Evolutionary conservation across 1,140 invertebrate species (phyloP), one percentile per base, ranked within the genome.

Genomic region (Calliphora vicina): DNA sequence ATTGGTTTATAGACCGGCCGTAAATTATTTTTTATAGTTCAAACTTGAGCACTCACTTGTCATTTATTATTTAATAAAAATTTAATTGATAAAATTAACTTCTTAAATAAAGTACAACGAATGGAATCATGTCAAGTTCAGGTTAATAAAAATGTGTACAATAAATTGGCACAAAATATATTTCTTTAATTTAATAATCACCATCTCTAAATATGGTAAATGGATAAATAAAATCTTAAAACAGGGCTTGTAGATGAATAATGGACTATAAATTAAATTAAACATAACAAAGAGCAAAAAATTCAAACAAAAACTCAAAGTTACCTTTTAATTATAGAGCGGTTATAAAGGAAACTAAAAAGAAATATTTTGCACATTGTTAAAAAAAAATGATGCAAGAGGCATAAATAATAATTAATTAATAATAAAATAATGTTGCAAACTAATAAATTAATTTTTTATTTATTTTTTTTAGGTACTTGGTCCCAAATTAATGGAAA

Each of bases 401-500:
- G 12, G 3, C 4, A 12, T 10, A 50, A 50, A 50, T 12, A 50
- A 50, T n/a, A 50, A 50, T 17, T 17, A 50, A 50, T 15, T n/a
- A 50, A 50, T 10, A 50, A 6, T n/a, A 17, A 50, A n/a, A 10
- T 50, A 8, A 67, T 67, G 25, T 25, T 23, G 20, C 50, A 57
- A 17, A 67, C 4, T 67, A 76, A 76, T n/a, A 35, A 42, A 80
- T 83, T 76, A n/a, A n/a, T 29, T 57, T 76, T 50, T 80, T 13
- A 13, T 80, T 43, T n/a, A 35, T 80, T 4, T 10, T 84, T 91
- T 92, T 15, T 88, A 95, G 93, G 92, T 93, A 87, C 86, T 96
- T 84, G 97, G 97, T 9, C 97, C 97, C 35, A 94, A 93, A 88
- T 91, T 96, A 81, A 99, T 99, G 97, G 95, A 96, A 91, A 95